Conservation (phyloP, 2,888 invertebrate genomes). For the Torymus auratus region DNA sequence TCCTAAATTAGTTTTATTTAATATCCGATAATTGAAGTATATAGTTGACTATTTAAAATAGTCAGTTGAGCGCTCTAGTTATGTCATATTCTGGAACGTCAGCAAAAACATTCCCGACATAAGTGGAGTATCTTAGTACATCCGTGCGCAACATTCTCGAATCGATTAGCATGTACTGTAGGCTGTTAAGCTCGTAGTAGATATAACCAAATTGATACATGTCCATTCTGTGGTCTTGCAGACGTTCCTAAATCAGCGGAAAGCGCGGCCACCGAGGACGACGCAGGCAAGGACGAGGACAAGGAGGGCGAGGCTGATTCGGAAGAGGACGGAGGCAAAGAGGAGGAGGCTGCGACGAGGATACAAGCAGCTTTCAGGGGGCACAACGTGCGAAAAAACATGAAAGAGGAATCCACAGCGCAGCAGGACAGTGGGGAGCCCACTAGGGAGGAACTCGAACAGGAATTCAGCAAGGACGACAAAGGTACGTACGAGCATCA, state of each 20-base stretch:
- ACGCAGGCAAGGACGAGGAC: conserved; percentile 8
- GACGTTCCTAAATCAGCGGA: conserved; percentile 62
- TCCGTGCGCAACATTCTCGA: no score
- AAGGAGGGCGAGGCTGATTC: conserved; percentile 23
- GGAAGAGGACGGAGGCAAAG: conserved; percentile 56
- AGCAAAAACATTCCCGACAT: no score
- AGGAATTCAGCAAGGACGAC: conserved; percentile 89
- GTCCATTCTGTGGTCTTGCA: conserved; percentile 38
- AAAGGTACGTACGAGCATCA: conserved; percentile 80
- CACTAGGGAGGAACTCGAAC: conserved; percentile 84
- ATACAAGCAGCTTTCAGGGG: conserved; percentile 94
- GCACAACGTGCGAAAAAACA: conserved; percentile 86
- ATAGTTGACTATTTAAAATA: no score
- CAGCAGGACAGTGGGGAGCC: conserved; percentile 77
- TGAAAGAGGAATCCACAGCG: conserved; percentile 80
- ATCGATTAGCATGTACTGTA: no score
- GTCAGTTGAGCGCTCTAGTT: no score
- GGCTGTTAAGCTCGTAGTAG: no score
- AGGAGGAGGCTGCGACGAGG: conserved; percentile 86
- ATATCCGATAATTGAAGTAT: no score
- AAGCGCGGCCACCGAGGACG: conserved; percentile 42
- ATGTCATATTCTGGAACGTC: no score
- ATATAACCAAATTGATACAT: no score
- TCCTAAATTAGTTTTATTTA: no score
- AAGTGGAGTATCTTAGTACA: no score